Evolutionary conservation across 2,113 vertebrate genomes (phyloP).

Genomic region (Scomber scombrus): DNA sequence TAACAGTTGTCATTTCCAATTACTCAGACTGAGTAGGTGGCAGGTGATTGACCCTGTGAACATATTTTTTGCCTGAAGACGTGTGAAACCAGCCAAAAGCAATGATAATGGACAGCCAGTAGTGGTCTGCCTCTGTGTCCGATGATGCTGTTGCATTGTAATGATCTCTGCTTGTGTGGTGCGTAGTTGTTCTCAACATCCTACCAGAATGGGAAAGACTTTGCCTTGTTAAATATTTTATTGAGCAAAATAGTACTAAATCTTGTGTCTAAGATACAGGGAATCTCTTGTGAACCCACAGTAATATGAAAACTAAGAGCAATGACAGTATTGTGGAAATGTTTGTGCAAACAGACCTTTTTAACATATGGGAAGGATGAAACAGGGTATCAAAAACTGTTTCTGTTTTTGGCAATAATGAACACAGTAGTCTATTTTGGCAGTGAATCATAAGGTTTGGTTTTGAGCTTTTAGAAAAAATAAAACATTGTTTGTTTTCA

Average conservation of each 20-base stretch:
- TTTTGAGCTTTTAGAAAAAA: constrained; percentile 64
- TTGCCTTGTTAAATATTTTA: constrained; percentile 9
- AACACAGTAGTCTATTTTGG: constrained; percentile 47
- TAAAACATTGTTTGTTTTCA: constrained; percentile 26
- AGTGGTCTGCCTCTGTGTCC: constrained; percentile 49
- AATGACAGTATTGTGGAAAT: constrained; percentile 46
- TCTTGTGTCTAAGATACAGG: constrained; percentile 7
- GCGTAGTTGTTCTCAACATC: constrained; percentile 31
- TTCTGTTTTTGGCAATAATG: constrained; percentile 50
- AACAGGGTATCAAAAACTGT: constrained; percentile 41
- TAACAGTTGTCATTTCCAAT: constrained; percentile 82
- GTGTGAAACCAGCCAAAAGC: constrained; percentile 73
- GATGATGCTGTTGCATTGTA: constrained; percentile 40
- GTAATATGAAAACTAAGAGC: constrained; percentile 30
- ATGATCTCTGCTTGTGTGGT: constrained; percentile 32
- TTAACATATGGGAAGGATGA: constrained; percentile 65
- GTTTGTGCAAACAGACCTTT: constrained; percentile 52
- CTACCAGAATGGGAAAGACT: constrained; percentile 1
- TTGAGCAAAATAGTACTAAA: background rate
- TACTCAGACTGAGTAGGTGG: constrained; percentile 76
- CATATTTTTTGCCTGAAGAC: constrained; percentile 70
- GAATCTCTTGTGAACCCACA: constrained; percentile 2
- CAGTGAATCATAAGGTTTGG: constrained; percentile 50
- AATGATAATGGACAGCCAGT: constrained; percentile 69
- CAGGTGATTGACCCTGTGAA: constrained; percentile 81